phyloP scores from a whole-genome alignment of 2,888 invertebrate species.

The Zelleria hepariella region DNA sequence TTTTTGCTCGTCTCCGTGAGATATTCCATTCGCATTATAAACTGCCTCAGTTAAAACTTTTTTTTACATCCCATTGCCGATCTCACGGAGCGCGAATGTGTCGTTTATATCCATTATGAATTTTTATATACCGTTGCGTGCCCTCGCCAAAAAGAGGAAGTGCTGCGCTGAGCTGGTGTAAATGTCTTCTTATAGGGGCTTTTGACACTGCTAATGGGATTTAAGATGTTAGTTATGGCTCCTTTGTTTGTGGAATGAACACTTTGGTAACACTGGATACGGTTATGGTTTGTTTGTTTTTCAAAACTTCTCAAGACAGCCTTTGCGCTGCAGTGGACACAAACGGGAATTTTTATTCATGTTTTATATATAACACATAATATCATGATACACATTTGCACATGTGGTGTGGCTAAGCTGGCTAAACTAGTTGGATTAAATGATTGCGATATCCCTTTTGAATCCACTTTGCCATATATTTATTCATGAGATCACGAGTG shows the following conservation, averaged over 20 bases:
- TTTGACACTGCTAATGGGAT: background rate
- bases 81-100: constrained; percentile 39
- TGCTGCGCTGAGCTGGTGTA: constrained; percentile 18
- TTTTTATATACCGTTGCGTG: constrained; percentile 6
- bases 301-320: background rate
- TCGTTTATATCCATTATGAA: constrained; percentile 32
- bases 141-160: constrained; percentile 25
- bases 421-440: background rate
- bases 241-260: background rate
- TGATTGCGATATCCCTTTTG: background rate
- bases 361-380: background rate
- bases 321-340: too few species aligned
- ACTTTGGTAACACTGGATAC: background rate
- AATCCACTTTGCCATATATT: background rate
- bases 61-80: constrained; percentile 32
- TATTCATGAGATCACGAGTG: background rate
- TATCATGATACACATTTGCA: background rate
- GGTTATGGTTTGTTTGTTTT: background rate
- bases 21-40: constrained; percentile 32
- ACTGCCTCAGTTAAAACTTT: constrained; percentile 17
- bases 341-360: too few species aligned
- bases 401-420: background rate
- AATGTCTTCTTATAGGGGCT: constrained; percentile 16
- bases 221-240: background rate
- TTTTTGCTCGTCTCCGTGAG: constrained; percentile 37